Evolutionary conservation across 2,888 invertebrate genomes (phyloP).

Genomic region (Slavum lentiscoides): DNA sequence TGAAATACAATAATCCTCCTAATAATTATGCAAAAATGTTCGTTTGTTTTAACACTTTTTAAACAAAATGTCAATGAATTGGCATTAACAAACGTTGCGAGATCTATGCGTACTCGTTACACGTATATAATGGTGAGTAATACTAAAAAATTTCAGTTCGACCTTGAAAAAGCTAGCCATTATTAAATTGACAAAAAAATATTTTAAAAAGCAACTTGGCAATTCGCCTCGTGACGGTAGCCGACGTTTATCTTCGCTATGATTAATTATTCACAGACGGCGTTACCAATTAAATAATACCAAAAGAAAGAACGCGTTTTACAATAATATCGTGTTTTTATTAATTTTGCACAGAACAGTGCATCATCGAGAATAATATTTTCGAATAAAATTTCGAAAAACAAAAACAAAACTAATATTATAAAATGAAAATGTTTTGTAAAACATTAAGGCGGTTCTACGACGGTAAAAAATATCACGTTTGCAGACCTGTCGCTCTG

Average conservation of each 20-base stretch:
- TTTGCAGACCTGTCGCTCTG: no score
- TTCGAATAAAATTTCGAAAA: no score
- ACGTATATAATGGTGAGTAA: not conserved
- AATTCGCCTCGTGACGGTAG: slow-evolving; percentile 4
- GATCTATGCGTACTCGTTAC: not conserved
- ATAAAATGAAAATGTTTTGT: no score
- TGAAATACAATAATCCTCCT: not conserved
- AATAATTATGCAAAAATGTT: not conserved
- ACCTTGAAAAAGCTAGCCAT: slow-evolving; percentile 5
- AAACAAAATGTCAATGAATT: not conserved
- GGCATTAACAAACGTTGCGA: not conserved
- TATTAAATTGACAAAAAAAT: slow-evolving; percentile 17
- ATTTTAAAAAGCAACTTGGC: slow-evolving; percentile 43
- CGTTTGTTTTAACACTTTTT: not conserved
- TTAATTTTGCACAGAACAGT: not conserved
- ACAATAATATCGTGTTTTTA: not conserved
- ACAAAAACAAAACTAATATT: no score
- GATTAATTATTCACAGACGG: slow-evolving; percentile 16
- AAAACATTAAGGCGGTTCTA: no score
- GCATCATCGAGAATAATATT: no score
- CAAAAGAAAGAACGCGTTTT: not conserved
- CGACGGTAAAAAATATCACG: no score
- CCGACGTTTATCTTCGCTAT: slow-evolving; percentile 2
- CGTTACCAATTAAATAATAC: slow-evolving; percentile 9
- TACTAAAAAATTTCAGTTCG: not conserved